phyloP scores from a whole-genome alignment of 2,797 vertebrate species.

The Monodelphis domestica region DNA sequence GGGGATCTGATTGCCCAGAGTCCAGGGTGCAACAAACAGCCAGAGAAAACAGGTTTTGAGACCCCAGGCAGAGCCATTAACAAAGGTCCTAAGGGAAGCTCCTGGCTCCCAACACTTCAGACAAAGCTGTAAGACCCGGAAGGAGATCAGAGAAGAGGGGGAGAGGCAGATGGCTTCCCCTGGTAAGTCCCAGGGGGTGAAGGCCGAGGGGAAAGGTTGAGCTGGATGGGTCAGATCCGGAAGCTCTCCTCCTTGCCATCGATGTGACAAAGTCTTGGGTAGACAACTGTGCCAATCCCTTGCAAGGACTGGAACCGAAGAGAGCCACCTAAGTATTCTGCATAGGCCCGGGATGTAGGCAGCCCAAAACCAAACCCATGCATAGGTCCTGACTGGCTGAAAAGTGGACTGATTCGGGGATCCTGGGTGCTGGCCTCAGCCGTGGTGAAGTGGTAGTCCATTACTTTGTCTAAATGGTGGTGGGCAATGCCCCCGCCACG shows the following conservation, averaged over 20 bases:
- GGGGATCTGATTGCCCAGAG: neutral
- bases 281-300: conserved; percentile 96
- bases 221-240: conserved; percentile 85
- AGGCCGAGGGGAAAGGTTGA: conserved; percentile 12
- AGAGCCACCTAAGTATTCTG: conserved; percentile 94
- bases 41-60: too few relatives aligned
- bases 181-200: conserved; percentile 30
- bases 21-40: too few relatives aligned
- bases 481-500: conserved; percentile 94
- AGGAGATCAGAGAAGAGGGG: neutral
- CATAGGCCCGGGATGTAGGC: conserved; percentile 94
- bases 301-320: conserved; percentile 94
- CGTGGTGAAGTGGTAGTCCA: conserved; percentile 96
- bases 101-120: neutral
- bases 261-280: conserved; percentile 95
- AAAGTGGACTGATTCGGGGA: conserved; percentile 91
- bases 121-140: conserved; percentile 29
- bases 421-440: conserved; percentile 94
- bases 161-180: neutral
- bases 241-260: conserved; percentile 96
- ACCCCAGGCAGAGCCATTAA: too few relatives aligned
- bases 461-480: conserved; percentile 91
- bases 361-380: conserved; percentile 97
- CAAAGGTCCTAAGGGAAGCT: neutral
- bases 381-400: conserved; percentile 94